Evolutionary conservation across 2,888 invertebrate species (phyloP).

Genomic region (Mactromeris polynyma): DNA sequence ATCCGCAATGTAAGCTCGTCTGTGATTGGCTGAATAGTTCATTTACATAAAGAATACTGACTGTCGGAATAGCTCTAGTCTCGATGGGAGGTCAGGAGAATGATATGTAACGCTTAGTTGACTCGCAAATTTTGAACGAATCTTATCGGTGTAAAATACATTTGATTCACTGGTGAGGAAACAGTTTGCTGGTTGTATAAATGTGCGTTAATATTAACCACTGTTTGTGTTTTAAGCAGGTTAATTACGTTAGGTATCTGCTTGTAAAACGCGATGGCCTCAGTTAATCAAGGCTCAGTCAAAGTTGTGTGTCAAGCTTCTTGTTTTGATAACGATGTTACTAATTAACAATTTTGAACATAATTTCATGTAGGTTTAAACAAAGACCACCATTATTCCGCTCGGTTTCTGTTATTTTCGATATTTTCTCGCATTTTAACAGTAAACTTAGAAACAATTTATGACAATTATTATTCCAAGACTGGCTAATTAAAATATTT

Average conservation of each 20-base stretch:
- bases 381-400: not conserved
- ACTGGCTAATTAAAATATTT: not conserved
- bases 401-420: not conserved
- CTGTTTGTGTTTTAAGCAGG: not conserved
- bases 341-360: too few species aligned
- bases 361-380: not conserved
- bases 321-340: not conserved
- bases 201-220: not conserved
- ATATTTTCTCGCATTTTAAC: not conserved
- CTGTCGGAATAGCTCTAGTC: slow-evolving; percentile 29
- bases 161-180: not conserved
- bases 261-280: not conserved
- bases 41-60: slow-evolving; percentile 41
- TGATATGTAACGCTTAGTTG: slow-evolving; percentile 42
- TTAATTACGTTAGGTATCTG: not conserved
- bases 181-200: not conserved
- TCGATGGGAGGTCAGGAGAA: slow-evolving; percentile 38
- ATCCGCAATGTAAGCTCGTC: slow-evolving; percentile 36
- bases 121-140: slow-evolving; percentile 11
- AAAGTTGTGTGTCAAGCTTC: not conserved
- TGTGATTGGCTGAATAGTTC: slow-evolving; percentile 25
- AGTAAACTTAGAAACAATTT: not conserved
- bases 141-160: slow-evolving; percentile 14
- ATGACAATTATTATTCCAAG: not conserved
- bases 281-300: not conserved